These are phyloP conservation scores for Tachysurus vachellii DNA, from an alignment of 2,113 vertebrate genomes.

Conservation along the genomic window DNA sequence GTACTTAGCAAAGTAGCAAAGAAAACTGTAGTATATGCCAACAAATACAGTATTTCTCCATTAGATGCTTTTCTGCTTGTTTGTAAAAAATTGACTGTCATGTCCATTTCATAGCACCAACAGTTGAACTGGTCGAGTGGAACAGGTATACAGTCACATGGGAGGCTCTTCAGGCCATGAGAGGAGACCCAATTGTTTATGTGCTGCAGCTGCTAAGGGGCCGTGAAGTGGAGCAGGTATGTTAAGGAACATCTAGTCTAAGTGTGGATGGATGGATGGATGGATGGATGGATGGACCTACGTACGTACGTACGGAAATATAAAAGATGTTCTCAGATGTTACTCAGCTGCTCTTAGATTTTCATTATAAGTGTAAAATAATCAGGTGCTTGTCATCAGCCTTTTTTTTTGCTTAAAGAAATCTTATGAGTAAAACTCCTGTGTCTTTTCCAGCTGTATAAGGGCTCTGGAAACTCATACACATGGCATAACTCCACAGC, in stretches of 20 bases:
- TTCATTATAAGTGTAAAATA: neutral
- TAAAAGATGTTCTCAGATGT: neutral
- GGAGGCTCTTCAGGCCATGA: slow-evolving; percentile 77
- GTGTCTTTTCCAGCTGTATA: slow-evolving; percentile 71
- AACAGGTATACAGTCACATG: slow-evolving; percentile 76
- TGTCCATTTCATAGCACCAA: slow-evolving; percentile 69
- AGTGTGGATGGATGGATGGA: neutral
- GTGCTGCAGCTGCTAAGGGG: slow-evolving; percentile 75
- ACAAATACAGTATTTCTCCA: neutral
- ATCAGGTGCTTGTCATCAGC: neutral
- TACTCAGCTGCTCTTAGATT: neutral
- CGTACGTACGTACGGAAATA: neutral
- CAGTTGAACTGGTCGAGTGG: slow-evolving; percentile 69
- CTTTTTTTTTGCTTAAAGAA: neutral
- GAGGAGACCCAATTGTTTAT: slow-evolving; percentile 80
- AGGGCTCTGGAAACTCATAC: slow-evolving; percentile 73
- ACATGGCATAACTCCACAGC: slow-evolving; percentile 66
- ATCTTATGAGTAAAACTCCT: neutral
- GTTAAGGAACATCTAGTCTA: too few relatives aligned
- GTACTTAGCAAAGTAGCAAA: neutral
- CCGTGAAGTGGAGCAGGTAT: slow-evolving; percentile 77
- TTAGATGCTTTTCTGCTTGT: neutral
- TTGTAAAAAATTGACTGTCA: neutral
- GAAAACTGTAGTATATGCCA: neutral
- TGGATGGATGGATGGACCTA: neutral